Percentiles rank a stretch among this genome's conserved stretches.
These are phyloP conservation scores for silkworm (Bombyx mori) DNA, from an alignment of 1,140 invertebrate genomes.

Conservation along the genomic window DNA sequence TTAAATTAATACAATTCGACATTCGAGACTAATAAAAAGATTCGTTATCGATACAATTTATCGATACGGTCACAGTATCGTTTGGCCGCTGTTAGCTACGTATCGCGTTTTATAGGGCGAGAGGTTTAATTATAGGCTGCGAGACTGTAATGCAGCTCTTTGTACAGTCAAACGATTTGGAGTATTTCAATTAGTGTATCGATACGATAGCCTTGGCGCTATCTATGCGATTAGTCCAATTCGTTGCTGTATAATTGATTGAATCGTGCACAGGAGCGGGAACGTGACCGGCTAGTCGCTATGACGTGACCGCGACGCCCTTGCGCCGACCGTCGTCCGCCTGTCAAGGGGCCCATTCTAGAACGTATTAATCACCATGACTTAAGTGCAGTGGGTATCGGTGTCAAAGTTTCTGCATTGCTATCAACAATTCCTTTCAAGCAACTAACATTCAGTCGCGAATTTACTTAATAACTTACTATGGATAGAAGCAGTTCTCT, in stretches of 20 bases:
- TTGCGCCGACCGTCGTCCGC: conserved; percentile 6
- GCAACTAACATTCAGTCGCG: too few relatives aligned
- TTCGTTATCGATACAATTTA: conserved; percentile 13
- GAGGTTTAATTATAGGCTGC: conserved; percentile 36
- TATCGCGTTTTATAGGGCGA: conserved; percentile 48
- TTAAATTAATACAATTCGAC: background rate
- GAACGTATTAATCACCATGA: too few relatives aligned
- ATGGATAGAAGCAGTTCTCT: too few relatives aligned
- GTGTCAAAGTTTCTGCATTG: too few relatives aligned
- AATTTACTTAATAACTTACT: too few relatives aligned
- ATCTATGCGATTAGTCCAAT: conserved; percentile 5
- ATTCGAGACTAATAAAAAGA: conserved; percentile 2
- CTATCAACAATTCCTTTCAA: too few relatives aligned
- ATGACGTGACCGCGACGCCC: conserved; percentile 33
- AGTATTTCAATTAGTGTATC: too few relatives aligned
- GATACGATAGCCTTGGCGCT: conserved; percentile 8
- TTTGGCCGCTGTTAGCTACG: conserved; percentile 34
- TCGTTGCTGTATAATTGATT: conserved; percentile 21
- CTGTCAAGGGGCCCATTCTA: too few relatives aligned
- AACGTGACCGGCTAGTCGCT: conserved; percentile 38
- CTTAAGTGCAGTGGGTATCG: too few relatives aligned
- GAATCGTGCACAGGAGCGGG: conserved; percentile 29
- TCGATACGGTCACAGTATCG: conserved; percentile 32
- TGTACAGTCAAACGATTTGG: background rate
- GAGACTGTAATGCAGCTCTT: background rate